These are phyloP conservation scores for Thalassarche chlororhynchos DNA, from an alignment of 2,113 vertebrate genomes.

Conservation along the genomic window DNA sequence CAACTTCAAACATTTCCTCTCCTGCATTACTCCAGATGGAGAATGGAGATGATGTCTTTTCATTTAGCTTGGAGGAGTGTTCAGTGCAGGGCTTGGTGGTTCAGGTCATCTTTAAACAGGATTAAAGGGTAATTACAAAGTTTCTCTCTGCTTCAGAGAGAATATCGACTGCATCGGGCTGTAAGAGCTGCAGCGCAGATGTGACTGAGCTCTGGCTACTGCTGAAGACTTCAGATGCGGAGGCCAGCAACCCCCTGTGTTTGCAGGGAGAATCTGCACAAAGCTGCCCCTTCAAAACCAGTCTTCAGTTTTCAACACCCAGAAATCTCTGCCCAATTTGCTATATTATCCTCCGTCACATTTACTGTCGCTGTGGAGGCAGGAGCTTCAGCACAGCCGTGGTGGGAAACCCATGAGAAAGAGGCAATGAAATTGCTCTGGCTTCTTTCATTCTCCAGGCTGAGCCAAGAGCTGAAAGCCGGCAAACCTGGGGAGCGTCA, in stretches of 20 bases:
- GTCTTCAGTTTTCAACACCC: neutral
- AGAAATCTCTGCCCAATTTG: neutral
- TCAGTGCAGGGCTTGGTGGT: neutral
- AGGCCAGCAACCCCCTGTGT: neutral
- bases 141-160: neutral
- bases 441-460: neutral
- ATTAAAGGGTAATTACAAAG: neutral
- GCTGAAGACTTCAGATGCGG: neutral
- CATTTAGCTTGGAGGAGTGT: neutral
- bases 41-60: neutral
- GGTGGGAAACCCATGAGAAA: neutral
- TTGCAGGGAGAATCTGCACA: neutral
- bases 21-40: too few species aligned
- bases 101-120: neutral
- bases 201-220: neutral
- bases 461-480: neutral
- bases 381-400: neutral
- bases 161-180: rapidly evolving
- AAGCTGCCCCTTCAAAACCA: neutral
- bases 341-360: rapidly evolving
- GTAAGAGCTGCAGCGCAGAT: neutral
- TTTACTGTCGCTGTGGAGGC: rapidly evolving
- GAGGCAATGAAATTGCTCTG: neutral
- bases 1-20: neutral
- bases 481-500: neutral